These are phyloP conservation scores for Cichladusa arquata DNA, from an alignment of 2,113 vertebrate species.

Conservation along the genomic window DNA sequence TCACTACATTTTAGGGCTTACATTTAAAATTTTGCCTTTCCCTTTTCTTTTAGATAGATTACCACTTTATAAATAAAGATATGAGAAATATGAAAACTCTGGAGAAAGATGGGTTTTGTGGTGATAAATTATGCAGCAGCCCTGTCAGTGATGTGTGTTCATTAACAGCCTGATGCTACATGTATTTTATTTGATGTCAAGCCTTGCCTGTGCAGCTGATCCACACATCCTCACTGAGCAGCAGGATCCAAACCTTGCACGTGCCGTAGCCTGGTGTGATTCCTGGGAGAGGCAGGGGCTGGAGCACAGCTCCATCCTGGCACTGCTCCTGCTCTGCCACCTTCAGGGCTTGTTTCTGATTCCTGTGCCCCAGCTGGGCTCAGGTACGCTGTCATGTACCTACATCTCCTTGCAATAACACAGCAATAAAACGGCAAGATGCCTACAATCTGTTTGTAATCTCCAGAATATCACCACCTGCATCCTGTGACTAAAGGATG, in stretches of 20 bases:
- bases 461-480: conserved; percentile 1
- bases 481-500: background rate
- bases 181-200: background rate
- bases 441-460: background rate
- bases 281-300: accelerated
- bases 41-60: background rate
- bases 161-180: background rate
- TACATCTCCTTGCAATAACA: background rate
- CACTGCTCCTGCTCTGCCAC: background rate
- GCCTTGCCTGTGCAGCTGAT: background rate
- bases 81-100: background rate
- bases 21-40: background rate
- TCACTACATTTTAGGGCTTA: background rate
- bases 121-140: background rate
- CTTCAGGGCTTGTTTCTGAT: background rate
- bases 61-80: background rate
- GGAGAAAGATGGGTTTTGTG: background rate
- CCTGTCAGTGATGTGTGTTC: background rate
- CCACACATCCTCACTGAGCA: background rate
- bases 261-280: accelerated
- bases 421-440: background rate
- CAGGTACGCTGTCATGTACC: background rate
- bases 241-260: accelerated
- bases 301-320: background rate
- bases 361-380: background rate